phyloP scores from a whole-genome alignment of 2,797 vertebrate species.

The Rhynchonycteris naso region DNA sequence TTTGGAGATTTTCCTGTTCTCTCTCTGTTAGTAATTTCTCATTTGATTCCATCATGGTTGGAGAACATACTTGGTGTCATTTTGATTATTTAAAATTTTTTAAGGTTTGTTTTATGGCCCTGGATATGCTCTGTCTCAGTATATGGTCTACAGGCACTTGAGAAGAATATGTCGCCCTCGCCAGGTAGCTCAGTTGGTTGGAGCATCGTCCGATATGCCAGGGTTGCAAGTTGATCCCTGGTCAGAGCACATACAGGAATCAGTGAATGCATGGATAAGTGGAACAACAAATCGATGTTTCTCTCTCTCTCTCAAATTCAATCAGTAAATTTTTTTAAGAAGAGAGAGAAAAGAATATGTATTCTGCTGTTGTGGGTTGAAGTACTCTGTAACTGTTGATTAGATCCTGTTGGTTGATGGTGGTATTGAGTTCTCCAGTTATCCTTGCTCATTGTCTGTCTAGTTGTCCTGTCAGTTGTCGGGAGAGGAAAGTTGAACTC shows the following conservation, averaged over 20 bases:
- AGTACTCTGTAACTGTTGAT: not conserved
- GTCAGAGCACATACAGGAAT: no score
- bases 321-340: no score
- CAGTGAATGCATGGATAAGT: no score
- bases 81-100: not conserved
- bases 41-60: not conserved
- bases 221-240: no score
- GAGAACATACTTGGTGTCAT: not conserved
- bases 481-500: not conserved
- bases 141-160: not conserved
- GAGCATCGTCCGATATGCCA: no score
- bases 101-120: not conserved
- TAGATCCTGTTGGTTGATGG: not conserved
- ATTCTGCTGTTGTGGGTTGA: not conserved
- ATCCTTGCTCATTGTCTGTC: not conserved
- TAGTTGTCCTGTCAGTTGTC: not conserved
- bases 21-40: conserved; percentile 31
- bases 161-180: not conserved
- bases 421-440: not conserved
- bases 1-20: conserved; percentile 1
- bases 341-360: not conserved
- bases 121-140: not conserved
- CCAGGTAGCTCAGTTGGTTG: no score
- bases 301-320: no score
- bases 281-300: no score